Conservation (phyloP, 2,113 vertebrate species). For the Indicator indicator region DNA sequence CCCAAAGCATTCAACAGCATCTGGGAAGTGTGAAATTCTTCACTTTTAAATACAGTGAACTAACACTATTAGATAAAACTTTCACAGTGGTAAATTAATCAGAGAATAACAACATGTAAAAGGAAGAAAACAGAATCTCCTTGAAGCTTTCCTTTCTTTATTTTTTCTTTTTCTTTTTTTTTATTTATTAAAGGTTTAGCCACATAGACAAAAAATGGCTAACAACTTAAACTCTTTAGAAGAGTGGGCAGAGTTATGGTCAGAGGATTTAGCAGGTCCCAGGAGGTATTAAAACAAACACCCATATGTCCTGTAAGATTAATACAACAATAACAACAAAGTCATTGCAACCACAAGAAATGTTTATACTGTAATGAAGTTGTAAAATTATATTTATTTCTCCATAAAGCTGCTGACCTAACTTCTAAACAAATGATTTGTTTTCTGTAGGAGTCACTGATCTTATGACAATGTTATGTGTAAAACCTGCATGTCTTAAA, state of each 20-base stretch:
- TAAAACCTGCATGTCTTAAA: conserved; percentile 32
- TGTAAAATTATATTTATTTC: conserved; percentile 74
- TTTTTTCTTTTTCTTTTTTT: rapidly evolving
- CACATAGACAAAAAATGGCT: conserved; percentile 20
- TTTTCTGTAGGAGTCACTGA: conserved; percentile 56
- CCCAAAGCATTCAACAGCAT: neutral
- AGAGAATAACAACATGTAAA: neutral
- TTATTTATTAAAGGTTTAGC: neutral
- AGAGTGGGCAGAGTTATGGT: neutral
- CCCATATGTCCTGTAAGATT: conserved; percentile 57
- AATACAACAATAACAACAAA: conserved; percentile 61
- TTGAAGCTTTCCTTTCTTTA: neutral
- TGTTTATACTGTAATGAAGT: conserved; percentile 62
- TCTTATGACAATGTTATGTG: conserved; percentile 8
- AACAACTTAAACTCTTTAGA: neutral
- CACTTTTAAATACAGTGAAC: conserved; percentile 38
- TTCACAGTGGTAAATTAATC: conserved; percentile 28
- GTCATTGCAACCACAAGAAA: conserved; percentile 21
- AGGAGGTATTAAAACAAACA: conserved; percentile 39
- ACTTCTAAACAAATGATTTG: conserved; percentile 55
- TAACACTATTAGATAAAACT: conserved; percentile 34
- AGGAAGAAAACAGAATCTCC: neutral
- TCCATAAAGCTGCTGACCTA: conserved; percentile 64
- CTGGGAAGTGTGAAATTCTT: conserved; percentile 57
- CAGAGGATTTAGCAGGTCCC: conserved; percentile 13